A percentile compares a stretch with the other conserved stretches of the same genome.
Evolutionary conservation across 2,797 vertebrate genomes (phyloP).

Genomic region (Alectoris magna): DNA sequence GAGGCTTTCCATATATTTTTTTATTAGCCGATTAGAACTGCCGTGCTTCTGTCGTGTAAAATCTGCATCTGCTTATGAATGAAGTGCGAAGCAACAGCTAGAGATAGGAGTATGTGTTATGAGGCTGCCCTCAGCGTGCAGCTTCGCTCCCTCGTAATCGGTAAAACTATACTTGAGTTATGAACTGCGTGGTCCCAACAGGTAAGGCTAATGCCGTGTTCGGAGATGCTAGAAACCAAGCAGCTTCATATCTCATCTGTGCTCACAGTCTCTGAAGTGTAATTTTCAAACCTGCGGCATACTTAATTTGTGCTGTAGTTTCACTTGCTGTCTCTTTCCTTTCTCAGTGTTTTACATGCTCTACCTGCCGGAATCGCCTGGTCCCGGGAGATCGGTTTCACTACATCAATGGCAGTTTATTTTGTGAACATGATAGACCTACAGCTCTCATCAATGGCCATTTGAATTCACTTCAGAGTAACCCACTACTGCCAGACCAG

Average conservation of each 20-base stretch:
- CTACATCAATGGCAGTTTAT: conserved; percentile 99
- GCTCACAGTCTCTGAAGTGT: conserved; percentile 51
- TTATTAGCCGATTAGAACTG: not conserved
- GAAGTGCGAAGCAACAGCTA: not conserved
- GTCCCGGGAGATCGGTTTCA: conserved; percentile 99
- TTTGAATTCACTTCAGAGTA: conserved; percentile 99
- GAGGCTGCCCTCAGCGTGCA: not conserved
- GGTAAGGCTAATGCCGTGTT: conserved; percentile 43
- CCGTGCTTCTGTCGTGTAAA: not conserved
- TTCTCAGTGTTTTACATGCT: conserved; percentile 97
- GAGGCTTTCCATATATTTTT: not conserved
- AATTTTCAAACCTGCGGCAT: conserved; percentile 60
- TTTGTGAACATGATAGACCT: conserved; percentile 99
- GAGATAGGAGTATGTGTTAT: not conserved
- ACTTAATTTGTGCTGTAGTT: conserved; percentile 70
- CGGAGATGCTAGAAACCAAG: conserved; percentile 33
- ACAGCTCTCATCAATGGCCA: conserved; percentile 99
- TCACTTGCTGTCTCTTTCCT: conserved; percentile 70
- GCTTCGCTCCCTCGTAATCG: not conserved
- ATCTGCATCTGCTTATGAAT: not conserved
- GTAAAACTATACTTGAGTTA: conserved; percentile 51
- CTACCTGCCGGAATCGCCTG: conserved; percentile 99
- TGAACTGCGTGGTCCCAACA: conserved; percentile 29
- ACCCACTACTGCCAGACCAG: conserved; percentile 99
- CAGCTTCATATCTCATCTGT: conserved; percentile 38